Base-by-base conservation (phyloP, 2,797 vertebrate genomes). In the Ataeniobius toweri region DNA sequence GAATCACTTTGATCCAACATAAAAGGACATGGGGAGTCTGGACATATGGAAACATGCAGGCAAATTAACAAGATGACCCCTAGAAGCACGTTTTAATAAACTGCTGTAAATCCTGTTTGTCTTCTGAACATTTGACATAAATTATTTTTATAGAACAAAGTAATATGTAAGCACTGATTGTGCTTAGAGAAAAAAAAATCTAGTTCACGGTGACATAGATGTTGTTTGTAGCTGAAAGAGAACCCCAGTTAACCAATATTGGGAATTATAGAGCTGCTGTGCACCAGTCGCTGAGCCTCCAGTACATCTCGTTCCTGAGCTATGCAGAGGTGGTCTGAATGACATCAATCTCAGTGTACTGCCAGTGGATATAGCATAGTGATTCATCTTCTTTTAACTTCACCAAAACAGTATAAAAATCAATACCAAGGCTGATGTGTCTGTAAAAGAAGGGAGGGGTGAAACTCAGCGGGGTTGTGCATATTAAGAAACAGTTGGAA, bases 321-420 rank as follows among this genome's bases (percentile, higher is more conserved):
- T 71, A 79, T 70, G 89, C 87, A 91, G 89, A 92, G 89, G 90
- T 84, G 82, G 86, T 82, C 83, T 88, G 85, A 93, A 92, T 90
- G 91, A 91, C 86, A 80, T 67, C 41, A 56, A 55, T 85, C 80
- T 83, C 78, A 50, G 76, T 70, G 48, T 6, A 59, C 44, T 48
- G 44, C 56, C 31, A 39, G 55, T 24, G 80, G 75, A 82, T 81
- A 65, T 22, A 0, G 73, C 6, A 5, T 81, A 90, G 82, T 90
- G 87, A 92, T n/a, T 91, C 89, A 88, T 85, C 78, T 79, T 58
- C 56, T 71, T 86, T 86, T 74, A 86, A 79, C 83, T 88, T 77
- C 73, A 71, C 74, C 73, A 73, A 77, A 88, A 85, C 75, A 71
- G 72, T 53, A 74, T 79, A 82, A 83, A 87, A 85, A 89, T 90